Conservation (phyloP, 2,888 invertebrate genomes). For the Tenthredo distinguenda region DNA sequence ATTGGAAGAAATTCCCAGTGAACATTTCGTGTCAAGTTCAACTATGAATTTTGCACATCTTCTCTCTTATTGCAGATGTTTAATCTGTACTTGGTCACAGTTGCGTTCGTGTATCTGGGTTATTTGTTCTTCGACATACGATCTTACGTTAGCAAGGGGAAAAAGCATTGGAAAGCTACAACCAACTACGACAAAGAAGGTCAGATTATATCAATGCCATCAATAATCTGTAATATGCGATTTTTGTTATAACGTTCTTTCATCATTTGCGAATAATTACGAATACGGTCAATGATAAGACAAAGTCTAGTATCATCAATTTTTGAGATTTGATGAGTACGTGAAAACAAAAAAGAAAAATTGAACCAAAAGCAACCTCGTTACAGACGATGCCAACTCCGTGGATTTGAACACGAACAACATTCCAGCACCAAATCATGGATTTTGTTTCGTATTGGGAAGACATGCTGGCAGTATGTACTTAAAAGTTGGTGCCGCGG, state of each 20-base stretch:
- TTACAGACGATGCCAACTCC: constrained; percentile 46
- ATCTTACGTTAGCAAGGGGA: constrained; percentile 80
- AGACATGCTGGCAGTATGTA: constrained; percentile 88
- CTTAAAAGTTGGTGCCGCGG: constrained; percentile 87
- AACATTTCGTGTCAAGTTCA: neutral
- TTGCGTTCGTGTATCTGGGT: constrained; percentile 83
- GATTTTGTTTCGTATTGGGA: constrained; percentile 85
- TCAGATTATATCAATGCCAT: constrained; percentile 18
- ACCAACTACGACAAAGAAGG: constrained; percentile 55
- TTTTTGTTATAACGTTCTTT: neutral
- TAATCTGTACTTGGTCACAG: constrained; percentile 81
- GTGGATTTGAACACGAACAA: constrained; percentile 40
- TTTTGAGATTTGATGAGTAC: neutral
- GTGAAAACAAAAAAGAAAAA: neutral
- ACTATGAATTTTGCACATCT: neutral
- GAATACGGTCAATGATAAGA: neutral
- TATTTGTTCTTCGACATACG: constrained; percentile 84
- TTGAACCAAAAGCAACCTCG: neutral
- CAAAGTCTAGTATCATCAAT: neutral
- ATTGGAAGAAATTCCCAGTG: neutral
- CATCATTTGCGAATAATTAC: neutral
- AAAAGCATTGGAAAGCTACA: constrained; percentile 65
- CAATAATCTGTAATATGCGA: neutral
- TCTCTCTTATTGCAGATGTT: constrained; percentile 80
- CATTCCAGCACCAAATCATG: constrained; percentile 71